phyloP scores from a whole-genome alignment of 2,888 invertebrate genomes.

The Xestia xanthographa region DNA sequence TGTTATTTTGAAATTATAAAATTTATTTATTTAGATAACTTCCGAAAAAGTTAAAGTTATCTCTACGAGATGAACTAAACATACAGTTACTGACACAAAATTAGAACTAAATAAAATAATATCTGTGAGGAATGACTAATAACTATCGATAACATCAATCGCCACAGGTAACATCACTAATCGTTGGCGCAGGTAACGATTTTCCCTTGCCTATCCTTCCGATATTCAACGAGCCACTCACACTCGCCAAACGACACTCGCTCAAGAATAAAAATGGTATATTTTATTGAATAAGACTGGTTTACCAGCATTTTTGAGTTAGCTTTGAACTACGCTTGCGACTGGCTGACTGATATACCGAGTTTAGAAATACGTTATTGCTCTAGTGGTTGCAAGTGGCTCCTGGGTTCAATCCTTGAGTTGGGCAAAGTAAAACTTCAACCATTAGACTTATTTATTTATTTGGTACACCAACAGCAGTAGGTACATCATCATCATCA shows the following conservation, averaged over 20 bases:
- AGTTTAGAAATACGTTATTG: background rate
- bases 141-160: constrained; percentile 1
- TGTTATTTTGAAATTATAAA: too few relatives aligned
- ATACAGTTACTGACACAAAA: too few relatives aligned
- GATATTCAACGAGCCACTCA: constrained; percentile 69
- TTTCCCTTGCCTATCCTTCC: constrained; percentile 62
- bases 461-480: too few relatives aligned
- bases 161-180: constrained; percentile 42
- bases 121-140: too few relatives aligned
- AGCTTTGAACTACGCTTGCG: background rate
- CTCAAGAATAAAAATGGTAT: constrained; percentile 59
- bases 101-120: too few relatives aligned
- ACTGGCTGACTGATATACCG: background rate
- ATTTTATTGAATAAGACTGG: constrained; percentile 34
- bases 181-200: constrained; percentile 65
- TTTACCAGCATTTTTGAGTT: constrained; percentile 1
- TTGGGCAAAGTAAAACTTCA: background rate
- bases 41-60: too few relatives aligned
- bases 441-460: too few relatives aligned
- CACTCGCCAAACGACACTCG: constrained; percentile 56
- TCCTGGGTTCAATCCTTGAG: background rate
- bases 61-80: too few relatives aligned
- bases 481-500: too few relatives aligned
- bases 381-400: background rate
- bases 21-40: too few relatives aligned